phyloP scores from a whole-genome alignment of 2,888 invertebrate genomes.

The Troides oblongomaculatus region DNA sequence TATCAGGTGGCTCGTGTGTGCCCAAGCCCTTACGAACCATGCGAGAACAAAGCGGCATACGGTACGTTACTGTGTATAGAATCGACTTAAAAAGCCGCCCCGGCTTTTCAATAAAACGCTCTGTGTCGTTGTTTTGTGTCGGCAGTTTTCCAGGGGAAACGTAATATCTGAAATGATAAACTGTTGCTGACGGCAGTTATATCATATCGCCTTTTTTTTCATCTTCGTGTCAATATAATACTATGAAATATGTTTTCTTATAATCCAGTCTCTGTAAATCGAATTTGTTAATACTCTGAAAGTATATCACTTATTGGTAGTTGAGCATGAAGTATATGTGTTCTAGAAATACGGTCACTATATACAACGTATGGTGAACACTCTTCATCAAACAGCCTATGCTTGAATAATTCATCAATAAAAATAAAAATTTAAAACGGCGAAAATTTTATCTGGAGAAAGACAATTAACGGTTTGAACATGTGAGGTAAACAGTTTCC shows the following conservation, averaged over 20 bases:
- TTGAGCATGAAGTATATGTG: background rate
- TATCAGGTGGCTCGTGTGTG: conserved; percentile 66
- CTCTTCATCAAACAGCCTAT: too few relatives aligned
- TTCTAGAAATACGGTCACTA: too few relatives aligned
- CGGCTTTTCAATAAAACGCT: conserved; percentile 40
- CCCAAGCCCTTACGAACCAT: conserved; percentile 53
- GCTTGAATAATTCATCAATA: too few relatives aligned
- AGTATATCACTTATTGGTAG: background rate
- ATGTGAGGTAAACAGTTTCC: conserved; percentile 13
- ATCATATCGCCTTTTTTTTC: conserved; percentile 1
- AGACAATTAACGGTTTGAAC: conserved; percentile 2
- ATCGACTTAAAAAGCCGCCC: conserved; percentile 42
- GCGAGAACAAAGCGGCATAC: conserved; percentile 62
- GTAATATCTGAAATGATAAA: conserved; percentile 27
- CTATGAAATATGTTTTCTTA: background rate
- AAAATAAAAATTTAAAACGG: too few relatives aligned
- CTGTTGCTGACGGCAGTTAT: conserved; percentile 11
- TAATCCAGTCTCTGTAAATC: background rate
- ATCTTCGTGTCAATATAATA: background rate
- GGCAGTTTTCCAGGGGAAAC: conserved; percentile 20
- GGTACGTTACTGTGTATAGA: conserved; percentile 45
- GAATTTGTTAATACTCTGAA: background rate
- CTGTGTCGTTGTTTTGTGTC: conserved; percentile 31
- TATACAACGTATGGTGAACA: too few relatives aligned
- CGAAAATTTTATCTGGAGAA: too few relatives aligned